Percentiles rank a stretch among this genome's conserved stretches.
Conservation (phyloP, 2,797 vertebrate species). For the Geotrypetes seraphini region DNA sequence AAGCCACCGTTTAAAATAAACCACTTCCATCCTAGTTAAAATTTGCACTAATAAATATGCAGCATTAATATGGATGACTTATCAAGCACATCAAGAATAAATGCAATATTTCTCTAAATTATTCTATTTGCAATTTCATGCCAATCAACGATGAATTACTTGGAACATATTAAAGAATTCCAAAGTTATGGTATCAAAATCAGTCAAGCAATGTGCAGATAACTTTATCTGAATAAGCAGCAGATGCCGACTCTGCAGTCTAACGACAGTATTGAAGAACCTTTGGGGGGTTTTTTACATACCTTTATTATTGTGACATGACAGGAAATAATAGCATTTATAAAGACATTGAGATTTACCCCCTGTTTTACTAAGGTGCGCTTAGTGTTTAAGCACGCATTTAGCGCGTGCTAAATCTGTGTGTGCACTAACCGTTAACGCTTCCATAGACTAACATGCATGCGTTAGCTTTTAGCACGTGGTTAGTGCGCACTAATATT, state of each 20-base stretch:
- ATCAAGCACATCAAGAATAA: constrained; percentile 32
- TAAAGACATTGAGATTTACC: constrained; percentile 14
- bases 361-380: no score
- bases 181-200: constrained; percentile 46
- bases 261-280: constrained; percentile 29
- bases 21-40: constrained; percentile 19
- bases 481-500: no score
- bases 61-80: constrained; percentile 28
- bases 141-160: constrained; percentile 46
- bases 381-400: no score
- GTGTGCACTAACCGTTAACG: no score
- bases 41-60: constrained; percentile 32
- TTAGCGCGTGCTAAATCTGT: no score
- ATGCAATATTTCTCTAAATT: constrained; percentile 31
- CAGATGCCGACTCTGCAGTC: constrained; percentile 29
- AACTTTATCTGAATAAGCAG: constrained; percentile 44
- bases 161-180: constrained; percentile 31
- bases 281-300: constrained; percentile 14
- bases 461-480: no score
- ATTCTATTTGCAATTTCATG: constrained; percentile 38
- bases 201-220: constrained; percentile 32
- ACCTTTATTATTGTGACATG: constrained; percentile 24
- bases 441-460: no score
- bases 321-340: constrained; percentile 24
- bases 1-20: constrained; percentile 27